Base-by-base conservation (phyloP, 2,797 vertebrate species). In the Remorina albescens region DNA sequence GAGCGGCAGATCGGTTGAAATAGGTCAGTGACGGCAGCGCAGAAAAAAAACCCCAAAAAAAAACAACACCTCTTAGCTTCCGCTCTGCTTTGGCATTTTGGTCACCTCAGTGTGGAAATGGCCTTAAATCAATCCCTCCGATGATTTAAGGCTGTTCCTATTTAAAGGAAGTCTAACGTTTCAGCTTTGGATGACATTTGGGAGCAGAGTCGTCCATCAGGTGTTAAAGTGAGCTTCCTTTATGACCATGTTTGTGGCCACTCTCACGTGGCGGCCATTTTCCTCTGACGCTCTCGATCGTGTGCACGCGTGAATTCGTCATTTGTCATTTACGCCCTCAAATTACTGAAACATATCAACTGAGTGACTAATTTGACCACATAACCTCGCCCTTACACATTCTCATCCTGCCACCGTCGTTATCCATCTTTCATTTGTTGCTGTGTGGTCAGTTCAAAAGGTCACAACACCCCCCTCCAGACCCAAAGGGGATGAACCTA, bases 381-480 rank as follows among this genome's bases (percentile, higher is more conserved):
- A 37, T 47, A 2, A 69, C 74, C 59, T 2, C 55, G 47, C 28
- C 11, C 36, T 53, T 39, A 5, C 32, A 62, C 26, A 25, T 59
- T 75, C 47, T 55, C n/a, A 50, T 56, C n/a, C n/a, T n/a, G n/a
- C n/a, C n/a, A n/a, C n/a, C 19, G 5, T 56, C 18, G 15, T 64
- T 13, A 18, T 3, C 0, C 4, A 1, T 51, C 51, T 54, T 49
- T 46, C 8, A 46, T 66, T 56, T 37, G 65, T 62, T 66, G 50
- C 56, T 80, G 75, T 81, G 83, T 74, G 74, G 42, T 69, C 60
- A 60, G 73, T 66, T 86, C 57, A 91, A 77, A 86, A 86, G 85
- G 73, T 76, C 65, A 86, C 28, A 1, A 30, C 67, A 28, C 50
- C 21, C 39, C 34, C 32, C 50, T 49, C 67, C 9, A 25, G 30